A percentile compares a stretch with the other conserved stretches of the same genome.
These are phyloP conservation scores for Drosophila melanica DNA, from an alignment of 1,140 invertebrate genomes.

Conservation along the genomic window DNA sequence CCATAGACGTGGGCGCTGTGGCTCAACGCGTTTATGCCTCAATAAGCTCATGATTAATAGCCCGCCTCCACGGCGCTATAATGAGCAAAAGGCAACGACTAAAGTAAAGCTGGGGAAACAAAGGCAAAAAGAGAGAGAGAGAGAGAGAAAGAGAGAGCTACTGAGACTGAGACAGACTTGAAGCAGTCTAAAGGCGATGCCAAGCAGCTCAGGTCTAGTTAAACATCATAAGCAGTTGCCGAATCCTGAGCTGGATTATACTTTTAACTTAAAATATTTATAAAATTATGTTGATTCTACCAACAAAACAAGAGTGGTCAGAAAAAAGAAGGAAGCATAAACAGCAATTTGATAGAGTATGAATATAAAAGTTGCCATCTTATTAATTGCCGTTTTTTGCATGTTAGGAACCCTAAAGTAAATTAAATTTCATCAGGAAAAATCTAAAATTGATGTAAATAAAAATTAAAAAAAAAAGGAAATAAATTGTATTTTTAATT, in stretches of 20 bases:
- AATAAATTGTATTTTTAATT: too few species aligned
- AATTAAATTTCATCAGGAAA: too few species aligned
- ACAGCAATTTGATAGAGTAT: too few species aligned
- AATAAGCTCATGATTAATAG: conserved; percentile 82
- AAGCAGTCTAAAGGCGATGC: neutral
- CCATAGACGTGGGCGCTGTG: conserved; percentile 60
- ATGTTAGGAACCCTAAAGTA: too few species aligned
- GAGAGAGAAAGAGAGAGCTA: neutral
- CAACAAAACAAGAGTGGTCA: neutral
- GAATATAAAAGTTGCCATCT: too few species aligned
- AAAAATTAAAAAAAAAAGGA: too few species aligned
- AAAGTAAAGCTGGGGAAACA: conserved; percentile 21
- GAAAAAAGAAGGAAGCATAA: neutral
- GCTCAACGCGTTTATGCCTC: conserved; percentile 77
- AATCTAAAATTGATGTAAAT: too few species aligned
- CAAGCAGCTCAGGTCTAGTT: neutral
- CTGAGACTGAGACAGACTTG: neutral
- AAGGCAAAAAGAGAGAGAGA: neutral
- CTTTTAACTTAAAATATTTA: conserved; percentile 4
- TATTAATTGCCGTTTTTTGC: too few species aligned
- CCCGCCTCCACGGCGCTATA: conserved; percentile 63
- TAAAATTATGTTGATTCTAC: neutral
- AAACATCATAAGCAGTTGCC: conserved; percentile 42
- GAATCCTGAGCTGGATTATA: conserved; percentile 7
- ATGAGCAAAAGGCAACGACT: conserved; percentile 71